Evolutionary conservation across 1,140 invertebrate species (phyloP).

Genomic region (Agrypnia vestita): DNA sequence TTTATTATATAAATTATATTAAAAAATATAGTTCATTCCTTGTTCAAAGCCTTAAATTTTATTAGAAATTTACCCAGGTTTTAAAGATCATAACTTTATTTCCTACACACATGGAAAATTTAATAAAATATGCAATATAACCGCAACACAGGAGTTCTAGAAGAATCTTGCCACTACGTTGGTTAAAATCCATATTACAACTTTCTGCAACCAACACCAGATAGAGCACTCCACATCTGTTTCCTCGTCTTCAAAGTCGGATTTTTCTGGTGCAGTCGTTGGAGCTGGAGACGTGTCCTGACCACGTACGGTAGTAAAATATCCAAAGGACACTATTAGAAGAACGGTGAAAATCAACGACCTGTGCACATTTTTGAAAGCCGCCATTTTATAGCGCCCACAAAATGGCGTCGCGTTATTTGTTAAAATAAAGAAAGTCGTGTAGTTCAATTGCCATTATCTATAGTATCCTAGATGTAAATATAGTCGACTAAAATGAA

Average conservation of each 20-base stretch:
- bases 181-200: slow-evolving; percentile 70
- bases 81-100: not conserved
- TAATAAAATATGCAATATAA: not conserved
- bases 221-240: slow-evolving; percentile 69
- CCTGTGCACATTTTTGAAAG: not conserved
- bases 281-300: slow-evolving; percentile 61
- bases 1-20: too few relatives aligned
- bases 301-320: not conserved
- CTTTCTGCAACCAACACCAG: slow-evolving; percentile 73
- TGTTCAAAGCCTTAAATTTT: not conserved
- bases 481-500: too few relatives aligned
- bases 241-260: slow-evolving; percentile 67
- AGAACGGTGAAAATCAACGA: slow-evolving; percentile 3
- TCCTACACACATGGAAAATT: not conserved
- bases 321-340: slow-evolving; percentile 3
- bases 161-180: slow-evolving; percentile 57
- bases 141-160: slow-evolving; percentile 7
- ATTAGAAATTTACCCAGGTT: too few relatives aligned
- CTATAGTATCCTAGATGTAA: too few relatives aligned
- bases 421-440: too few relatives aligned
- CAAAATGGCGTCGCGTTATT: not conserved
- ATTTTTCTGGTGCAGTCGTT: slow-evolving; percentile 43
- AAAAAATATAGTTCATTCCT: too few relatives aligned
- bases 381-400: not conserved
- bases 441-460: too few relatives aligned